Evolutionary conservation across 2,888 invertebrate genomes (phyloP).

Genomic region (Cephonodes hylas): DNA sequence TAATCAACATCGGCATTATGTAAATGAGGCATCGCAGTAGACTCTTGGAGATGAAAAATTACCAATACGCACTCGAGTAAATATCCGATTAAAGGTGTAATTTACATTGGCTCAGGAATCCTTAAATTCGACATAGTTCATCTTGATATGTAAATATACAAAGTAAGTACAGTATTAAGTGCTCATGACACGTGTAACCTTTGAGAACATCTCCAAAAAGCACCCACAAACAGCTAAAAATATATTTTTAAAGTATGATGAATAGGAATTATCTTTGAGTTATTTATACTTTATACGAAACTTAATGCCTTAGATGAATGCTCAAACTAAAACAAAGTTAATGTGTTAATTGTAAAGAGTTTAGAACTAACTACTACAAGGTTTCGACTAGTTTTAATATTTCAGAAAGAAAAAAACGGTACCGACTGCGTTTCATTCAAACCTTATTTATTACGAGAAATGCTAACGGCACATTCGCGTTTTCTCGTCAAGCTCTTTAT

Average conservation of each 20-base stretch:
- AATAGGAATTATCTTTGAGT: not conserved
- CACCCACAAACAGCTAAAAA: slow-evolving; percentile 32
- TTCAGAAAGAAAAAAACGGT: not conserved
- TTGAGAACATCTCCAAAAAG: slow-evolving; percentile 48
- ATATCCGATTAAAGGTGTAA: slow-evolving; percentile 44
- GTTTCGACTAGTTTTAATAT: slow-evolving; percentile 10
- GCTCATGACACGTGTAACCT: slow-evolving; percentile 40
- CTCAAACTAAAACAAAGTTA: not conserved
- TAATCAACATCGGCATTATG: slow-evolving; percentile 8
- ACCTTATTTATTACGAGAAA: not conserved
- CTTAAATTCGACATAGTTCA: slow-evolving; percentile 40
- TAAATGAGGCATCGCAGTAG: slow-evolving; percentile 41
- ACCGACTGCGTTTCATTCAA: not conserved
- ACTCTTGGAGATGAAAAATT: slow-evolving; percentile 42
- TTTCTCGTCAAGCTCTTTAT: not conserved
- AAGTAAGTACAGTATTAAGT: slow-evolving; percentile 51
- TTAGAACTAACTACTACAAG: not conserved
- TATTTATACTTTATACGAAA: not conserved
- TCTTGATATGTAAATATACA: slow-evolving; percentile 60
- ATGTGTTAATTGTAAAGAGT: not conserved
- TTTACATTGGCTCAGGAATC: slow-evolving; percentile 42
- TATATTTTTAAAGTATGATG: not conserved
- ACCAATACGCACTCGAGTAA: slow-evolving; percentile 41
- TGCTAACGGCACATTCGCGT: not conserved
- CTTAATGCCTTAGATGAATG: not conserved